A percentile compares a stretch with the other conserved stretches of the same genome.
Evolutionary conservation across 23 tunicate genomes (phyloP).

Genomic region (Botrylloides violaceus): DNA sequence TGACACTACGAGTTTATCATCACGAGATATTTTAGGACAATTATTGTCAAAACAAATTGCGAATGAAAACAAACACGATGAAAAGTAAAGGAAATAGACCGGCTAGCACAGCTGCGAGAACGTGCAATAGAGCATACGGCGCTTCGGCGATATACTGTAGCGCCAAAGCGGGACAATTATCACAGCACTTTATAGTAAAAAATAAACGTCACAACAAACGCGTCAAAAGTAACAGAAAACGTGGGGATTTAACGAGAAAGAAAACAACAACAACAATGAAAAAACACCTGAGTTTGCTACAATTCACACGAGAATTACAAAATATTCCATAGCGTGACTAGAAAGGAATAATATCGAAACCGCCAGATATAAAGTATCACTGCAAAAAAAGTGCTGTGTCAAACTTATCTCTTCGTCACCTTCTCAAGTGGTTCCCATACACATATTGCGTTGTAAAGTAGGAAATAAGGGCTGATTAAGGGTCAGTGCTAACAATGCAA

Average conservation of each 20-base stretch:
- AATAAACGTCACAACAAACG: neutral
- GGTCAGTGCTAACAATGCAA: slow-evolving; percentile 1
- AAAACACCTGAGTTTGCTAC: neutral
- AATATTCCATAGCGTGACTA: neutral
- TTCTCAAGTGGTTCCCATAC: neutral
- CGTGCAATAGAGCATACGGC: neutral
- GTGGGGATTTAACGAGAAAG: no score
- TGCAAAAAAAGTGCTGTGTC: neutral
- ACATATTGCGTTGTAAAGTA: neutral
- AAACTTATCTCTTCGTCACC: neutral
- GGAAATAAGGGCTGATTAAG: neutral
- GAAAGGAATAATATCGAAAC: neutral
- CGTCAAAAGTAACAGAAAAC: neutral
- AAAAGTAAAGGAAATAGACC: no score
- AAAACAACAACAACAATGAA: no score
- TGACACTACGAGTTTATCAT: neutral
- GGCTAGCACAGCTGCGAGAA: neutral
- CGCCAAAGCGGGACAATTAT: neutral
- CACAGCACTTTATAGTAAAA: neutral
- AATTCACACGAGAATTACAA: neutral
- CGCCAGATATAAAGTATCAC: neutral
- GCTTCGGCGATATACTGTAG: neutral
- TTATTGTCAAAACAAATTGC: neutral
- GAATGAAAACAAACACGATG: neutral
- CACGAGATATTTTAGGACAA: neutral